A percentile compares a stretch with the other conserved stretches of the same genome.
phyloP scores from a whole-genome alignment of 2,797 vertebrate species.

The Etheostoma perlongum region DNA sequence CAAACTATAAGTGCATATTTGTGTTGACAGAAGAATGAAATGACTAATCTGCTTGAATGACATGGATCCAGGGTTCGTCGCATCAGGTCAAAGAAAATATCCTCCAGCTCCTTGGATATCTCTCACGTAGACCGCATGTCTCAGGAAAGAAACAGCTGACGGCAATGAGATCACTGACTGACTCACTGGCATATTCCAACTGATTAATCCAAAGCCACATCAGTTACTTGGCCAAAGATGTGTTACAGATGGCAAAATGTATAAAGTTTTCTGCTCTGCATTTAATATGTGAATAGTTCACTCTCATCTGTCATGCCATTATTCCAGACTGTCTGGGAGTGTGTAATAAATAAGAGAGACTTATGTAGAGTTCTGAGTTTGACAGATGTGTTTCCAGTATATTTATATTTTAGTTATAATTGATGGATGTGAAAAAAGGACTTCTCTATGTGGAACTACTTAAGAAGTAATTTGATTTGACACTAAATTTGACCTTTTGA shows the following conservation, averaged over 20 bases:
- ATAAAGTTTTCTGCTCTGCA: neutral
- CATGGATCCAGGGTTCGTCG: conserved; percentile 14
- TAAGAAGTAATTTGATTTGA: too few relatives aligned
- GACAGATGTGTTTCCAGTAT: neutral
- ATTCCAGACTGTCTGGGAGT: neutral
- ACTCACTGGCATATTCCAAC: conserved; percentile 15
- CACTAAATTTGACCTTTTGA: neutral
- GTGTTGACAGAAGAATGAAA: conserved; percentile 33
- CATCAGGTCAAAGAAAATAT: conserved; percentile 29
- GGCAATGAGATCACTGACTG: conserved; percentile 25
- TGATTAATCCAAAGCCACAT: neutral
- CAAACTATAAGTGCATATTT: neutral
- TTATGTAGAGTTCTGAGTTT: neutral
- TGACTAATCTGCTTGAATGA: conserved; percentile 26
- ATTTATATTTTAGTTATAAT: neutral
- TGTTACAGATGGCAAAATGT: neutral
- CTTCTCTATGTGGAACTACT: neutral
- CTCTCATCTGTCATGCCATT: neutral
- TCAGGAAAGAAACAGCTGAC: conserved; percentile 54
- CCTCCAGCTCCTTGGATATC: conserved; percentile 52
- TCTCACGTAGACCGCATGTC: conserved; percentile 35
- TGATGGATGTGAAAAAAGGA: neutral
- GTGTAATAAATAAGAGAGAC: neutral
- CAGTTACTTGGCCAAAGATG: neutral
- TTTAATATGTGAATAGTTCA: neutral